Conservation (phyloP, 2,113 vertebrate species). For the Reinhardtius hippoglossoides region DNA sequence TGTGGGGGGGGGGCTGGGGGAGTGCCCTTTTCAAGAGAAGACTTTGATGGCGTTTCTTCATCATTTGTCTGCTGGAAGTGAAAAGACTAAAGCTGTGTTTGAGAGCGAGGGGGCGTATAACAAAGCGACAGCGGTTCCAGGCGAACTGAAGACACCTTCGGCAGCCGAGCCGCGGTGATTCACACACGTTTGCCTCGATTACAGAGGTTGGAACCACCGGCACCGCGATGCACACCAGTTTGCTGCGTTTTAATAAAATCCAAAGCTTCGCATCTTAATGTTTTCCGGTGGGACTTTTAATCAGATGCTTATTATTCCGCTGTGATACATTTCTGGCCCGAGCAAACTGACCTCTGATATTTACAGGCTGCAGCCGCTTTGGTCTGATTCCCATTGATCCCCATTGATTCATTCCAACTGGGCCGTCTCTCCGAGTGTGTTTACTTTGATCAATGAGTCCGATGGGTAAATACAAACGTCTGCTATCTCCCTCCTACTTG, state of each 20-base stretch:
- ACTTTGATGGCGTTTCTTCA: slow-evolving; percentile 65
- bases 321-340: not conserved
- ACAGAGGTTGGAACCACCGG: not conserved
- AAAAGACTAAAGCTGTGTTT: slow-evolving; percentile 18
- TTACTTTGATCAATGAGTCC: slow-evolving; percentile 66
- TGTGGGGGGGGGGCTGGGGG: slow-evolving; percentile 3
- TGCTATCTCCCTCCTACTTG: slow-evolving; percentile 36
- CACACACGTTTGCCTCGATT: not conserved
- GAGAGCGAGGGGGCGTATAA: not conserved
- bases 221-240: not conserved
- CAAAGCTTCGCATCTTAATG: not conserved
- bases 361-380: slow-evolving; percentile 48
- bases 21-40: slow-evolving; percentile 65
- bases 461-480: slow-evolving; percentile 55
- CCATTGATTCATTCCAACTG: slow-evolving; percentile 52
- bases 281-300: not conserved
- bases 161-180: not conserved
- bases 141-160: slow-evolving; percentile 1
- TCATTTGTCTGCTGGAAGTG: slow-evolving; percentile 59
- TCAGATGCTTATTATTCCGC: slow-evolving; percentile 16
- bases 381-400: slow-evolving; percentile 62
- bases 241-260: not conserved
- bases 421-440: slow-evolving; percentile 36
- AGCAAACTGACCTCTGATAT: slow-evolving; percentile 45
- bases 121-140: slow-evolving; percentile 7